Percentiles rank a stretch among this genome's conserved stretches.
phyloP scores from a whole-genome alignment of 2,797 vertebrate genomes.

The Hipposideros larvatus region DNA sequence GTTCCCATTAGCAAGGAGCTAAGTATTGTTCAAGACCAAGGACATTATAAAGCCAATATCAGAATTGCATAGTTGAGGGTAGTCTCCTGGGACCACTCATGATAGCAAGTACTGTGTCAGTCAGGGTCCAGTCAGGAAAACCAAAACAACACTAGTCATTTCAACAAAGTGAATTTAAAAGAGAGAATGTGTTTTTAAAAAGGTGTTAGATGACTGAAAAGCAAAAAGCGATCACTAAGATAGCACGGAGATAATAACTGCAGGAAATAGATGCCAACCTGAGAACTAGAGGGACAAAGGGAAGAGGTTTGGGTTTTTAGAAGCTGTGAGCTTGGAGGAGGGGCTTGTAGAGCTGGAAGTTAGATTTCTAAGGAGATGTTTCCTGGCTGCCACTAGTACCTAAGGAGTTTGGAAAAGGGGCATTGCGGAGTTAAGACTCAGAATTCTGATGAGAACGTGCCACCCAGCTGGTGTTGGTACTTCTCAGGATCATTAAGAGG shows the following conservation, averaged over 20 bases:
- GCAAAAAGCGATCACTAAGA: background rate
- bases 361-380: background rate
- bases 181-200: background rate
- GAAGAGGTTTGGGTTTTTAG: background rate
- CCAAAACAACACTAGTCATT: background rate
- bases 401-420: background rate
- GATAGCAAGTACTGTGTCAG: background rate
- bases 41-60: background rate
- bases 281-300: background rate
- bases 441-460: background rate
- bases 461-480: background rate
- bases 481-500: background rate
- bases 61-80: background rate
- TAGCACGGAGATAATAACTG: background rate
- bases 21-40: background rate
- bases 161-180: conserved; percentile 22
- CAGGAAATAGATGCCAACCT: background rate
- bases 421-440: background rate
- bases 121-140: background rate
- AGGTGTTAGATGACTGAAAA: background rate
- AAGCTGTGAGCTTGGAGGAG: background rate
- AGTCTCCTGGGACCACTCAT: background rate
- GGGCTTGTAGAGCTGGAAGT: background rate
- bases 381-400: background rate
- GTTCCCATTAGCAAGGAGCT: background rate